Base-by-base conservation (phyloP, 23 tunicate species). In the Clavelina lepadiformis region DNA sequence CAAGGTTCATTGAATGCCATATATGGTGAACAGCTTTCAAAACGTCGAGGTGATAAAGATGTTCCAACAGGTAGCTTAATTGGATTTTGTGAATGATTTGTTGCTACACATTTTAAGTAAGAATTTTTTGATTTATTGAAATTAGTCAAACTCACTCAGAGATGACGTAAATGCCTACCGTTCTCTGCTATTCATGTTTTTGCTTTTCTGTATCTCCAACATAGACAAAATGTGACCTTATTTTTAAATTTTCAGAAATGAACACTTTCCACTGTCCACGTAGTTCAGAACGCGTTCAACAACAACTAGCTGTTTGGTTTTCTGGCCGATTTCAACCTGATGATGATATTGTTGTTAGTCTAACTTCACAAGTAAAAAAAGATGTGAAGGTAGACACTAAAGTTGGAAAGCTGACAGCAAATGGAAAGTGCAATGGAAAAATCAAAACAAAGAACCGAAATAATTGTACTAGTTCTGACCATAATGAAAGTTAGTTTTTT, bases 21-120 rank as follows among this genome's bases (percentile, higher is more conserved):
- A 6, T 84, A 84, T 63, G 93, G 93, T 5, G 83, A 84, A 38
- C 93, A 84, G 44, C 51, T 84, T 0, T 84, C 83, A 11, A 84
- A 63, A 30, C 61, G 71, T 55, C 33, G 88, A 33, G 79, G 79
- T 18, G 88, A 81, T 51, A 35, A 18, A 15, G 26, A 61, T 49
- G 68, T 73, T 2, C 88, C 88, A 0, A 72, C 79, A 61, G 88
- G 88, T 81, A 8, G 26, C 21, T n/a, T n/a, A n/a, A n/a, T n/a
- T n/a, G n/a, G n/a, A n/a, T 54, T 18, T 20, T 18, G 15, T n/a
- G 7, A 13, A 20, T 18, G 21, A 13, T 21, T 18, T 58, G 19
- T 19, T 11, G 45, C 19, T 8, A 19, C 67, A 28, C 28, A 24
- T 61, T 44, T 5, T 19, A 19, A 31, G 67, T 28, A 24, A 13